A percentile compares a stretch with the other conserved stretches of the same genome.
Conservation (phyloP, 2,797 vertebrate genomes). For the Podarcis siculus region DNA sequence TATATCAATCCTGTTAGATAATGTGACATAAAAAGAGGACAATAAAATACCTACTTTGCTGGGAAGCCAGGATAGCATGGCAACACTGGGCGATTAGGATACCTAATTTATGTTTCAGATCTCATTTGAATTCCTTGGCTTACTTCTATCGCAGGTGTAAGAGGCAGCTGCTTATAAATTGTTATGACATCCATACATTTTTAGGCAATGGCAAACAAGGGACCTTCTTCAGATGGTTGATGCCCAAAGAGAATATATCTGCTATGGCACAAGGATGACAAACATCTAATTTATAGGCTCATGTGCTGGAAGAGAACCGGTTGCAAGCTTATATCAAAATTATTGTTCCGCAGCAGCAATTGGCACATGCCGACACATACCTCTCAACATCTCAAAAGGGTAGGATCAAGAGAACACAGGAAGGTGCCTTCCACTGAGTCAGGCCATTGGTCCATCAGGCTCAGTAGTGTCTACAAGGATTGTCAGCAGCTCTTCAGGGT, state of each 20-base stretch:
- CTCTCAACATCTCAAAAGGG: neutral
- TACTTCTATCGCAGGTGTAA: constrained; percentile 46
- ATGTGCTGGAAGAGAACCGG: constrained; percentile 36
- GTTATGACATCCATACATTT: constrained; percentile 59
- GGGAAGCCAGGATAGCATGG: constrained; percentile 25
- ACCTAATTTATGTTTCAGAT: constrained; percentile 60
- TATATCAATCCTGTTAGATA: constrained; percentile 41
- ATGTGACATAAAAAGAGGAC: constrained; percentile 44
- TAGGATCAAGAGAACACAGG: neutral
- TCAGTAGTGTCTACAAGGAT: too few species aligned
- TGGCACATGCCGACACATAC: neutral
- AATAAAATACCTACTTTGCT: constrained; percentile 57
- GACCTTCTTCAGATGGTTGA: constrained; percentile 31
- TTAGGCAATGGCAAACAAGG: constrained; percentile 30
- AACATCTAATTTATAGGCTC: constrained; percentile 5
- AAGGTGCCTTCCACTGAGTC: too few species aligned
- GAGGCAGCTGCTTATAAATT: constrained; percentile 54
- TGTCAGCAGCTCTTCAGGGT: too few species aligned
- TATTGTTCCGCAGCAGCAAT: constrained; percentile 45
- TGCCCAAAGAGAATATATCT: constrained; percentile 43
- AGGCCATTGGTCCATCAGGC: too few species aligned
- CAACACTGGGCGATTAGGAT: constrained; percentile 54
- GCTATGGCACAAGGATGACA: constrained; percentile 23
- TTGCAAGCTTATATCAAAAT: constrained; percentile 1
- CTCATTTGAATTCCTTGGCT: constrained; percentile 61